Base-by-base conservation (phyloP, 2,797 vertebrate species). In the Hyperoplus immaculatus region DNA sequence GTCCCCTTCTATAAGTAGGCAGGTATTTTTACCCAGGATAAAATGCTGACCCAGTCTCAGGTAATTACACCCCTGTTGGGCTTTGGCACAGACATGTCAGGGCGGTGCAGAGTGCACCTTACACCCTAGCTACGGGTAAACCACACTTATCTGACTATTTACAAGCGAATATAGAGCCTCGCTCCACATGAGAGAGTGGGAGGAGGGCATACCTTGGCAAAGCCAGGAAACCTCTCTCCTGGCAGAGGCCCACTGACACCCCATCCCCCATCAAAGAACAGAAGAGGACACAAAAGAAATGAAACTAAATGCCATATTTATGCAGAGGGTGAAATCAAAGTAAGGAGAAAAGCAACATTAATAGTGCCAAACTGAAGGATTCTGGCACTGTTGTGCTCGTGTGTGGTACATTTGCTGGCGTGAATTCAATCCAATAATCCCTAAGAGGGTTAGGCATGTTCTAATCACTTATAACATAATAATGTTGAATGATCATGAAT, bases 31-130 rank as follows among this genome's bases (percentile, higher is more conserved):
- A 95, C 92, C 86, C 85, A 67, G 72, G 72, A 83, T 91, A 94
- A 95, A 95, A 88, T 94, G 93, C 94, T 95, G 95, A 95, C 91
- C 93, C 93, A 93, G 94, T 93, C 92, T 86, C 89, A 92, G 94
- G 93, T 95, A 95, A 95, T 95, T 94, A 94, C 92, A 93, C 84
- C 90, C 92, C 93, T 90, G 92, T 87, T 89, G 90, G 93, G 93
- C 89, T 90, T 90, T 95, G 95, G 94, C 94, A 94, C 88, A 91
- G 90, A 85, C 93, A 80, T 87, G 92, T 91, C 85, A 89, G 91
- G 87, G 89, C 83, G 61, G 86, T 74, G 81, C 91, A 84, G 87
- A 87, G 87, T 90, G 88, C 92, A 93, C 89, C 93, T 92, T 89
- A 91, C 92, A 92, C 89, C 90, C 85, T 72, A 47, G 84, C 86